These are phyloP conservation scores for Ascaphus truei DNA, from an alignment of 2,113 vertebrate genomes.

Conservation along the genomic window DNA sequence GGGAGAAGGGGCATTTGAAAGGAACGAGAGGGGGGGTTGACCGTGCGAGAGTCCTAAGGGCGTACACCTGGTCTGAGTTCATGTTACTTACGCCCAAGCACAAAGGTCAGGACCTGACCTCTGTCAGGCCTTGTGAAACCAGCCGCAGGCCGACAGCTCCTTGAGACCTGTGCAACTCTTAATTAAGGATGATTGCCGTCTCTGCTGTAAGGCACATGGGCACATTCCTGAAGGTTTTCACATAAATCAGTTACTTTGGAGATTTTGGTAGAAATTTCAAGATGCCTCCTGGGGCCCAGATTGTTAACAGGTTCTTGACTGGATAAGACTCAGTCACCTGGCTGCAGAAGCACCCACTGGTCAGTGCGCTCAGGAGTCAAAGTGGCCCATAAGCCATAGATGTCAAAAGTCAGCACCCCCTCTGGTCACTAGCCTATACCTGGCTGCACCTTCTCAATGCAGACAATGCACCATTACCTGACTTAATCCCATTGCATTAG, in stretches of 20 bases:
- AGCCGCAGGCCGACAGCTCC: constrained; percentile 24
- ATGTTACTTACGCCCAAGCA: constrained; percentile 22
- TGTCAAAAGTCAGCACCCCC: too few relatives aligned
- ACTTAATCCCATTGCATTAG: too few relatives aligned
- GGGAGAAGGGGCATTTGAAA: background rate
- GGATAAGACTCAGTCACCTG: background rate
- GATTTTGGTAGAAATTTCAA: background rate
- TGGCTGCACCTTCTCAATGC: too few relatives aligned
- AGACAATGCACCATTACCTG: too few relatives aligned
- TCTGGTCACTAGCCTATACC: too few relatives aligned
- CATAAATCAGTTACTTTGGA: background rate
- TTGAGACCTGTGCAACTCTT: constrained; percentile 17
- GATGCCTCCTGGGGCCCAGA: background rate
- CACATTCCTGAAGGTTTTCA: constrained; percentile 21
- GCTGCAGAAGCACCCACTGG: background rate
- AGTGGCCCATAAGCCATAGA: too few relatives aligned
- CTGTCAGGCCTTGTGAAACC: constrained; percentile 36
- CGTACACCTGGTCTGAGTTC: constrained; percentile 29
- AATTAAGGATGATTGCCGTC: constrained; percentile 33
- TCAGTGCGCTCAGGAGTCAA: too few relatives aligned
- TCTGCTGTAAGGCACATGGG: background rate
- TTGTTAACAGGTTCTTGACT: constrained; percentile 1
- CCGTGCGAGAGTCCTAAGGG: constrained; percentile 5
- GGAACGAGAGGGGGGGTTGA: background rate
- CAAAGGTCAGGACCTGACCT: constrained; percentile 25